A percentile compares a stretch with the other conserved stretches of the same genome.
phyloP scores from a whole-genome alignment of 2,113 vertebrate species.

The Siniperca chuatsi region DNA sequence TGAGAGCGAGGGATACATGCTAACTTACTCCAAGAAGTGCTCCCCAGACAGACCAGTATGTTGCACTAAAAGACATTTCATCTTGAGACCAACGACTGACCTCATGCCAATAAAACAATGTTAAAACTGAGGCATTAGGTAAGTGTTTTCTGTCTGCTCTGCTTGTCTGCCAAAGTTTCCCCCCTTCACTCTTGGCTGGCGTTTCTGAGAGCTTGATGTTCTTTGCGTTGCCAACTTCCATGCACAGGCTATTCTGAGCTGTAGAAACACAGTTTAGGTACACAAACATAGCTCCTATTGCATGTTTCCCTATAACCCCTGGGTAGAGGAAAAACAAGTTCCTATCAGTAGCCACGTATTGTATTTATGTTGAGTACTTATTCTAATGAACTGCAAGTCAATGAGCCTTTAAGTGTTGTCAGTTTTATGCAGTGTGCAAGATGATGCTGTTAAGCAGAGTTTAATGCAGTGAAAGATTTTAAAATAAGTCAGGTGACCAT shows the following conservation, averaged over 20 bases:
- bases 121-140: constrained; percentile 61
- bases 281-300: constrained; percentile 48
- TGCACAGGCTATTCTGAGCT: constrained; percentile 33
- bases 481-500: constrained; percentile 11
- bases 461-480: constrained; percentile 18
- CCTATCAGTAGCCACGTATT: constrained; percentile 38
- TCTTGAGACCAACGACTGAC: constrained; percentile 56
- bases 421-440: constrained; percentile 28
- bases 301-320: constrained; percentile 19
- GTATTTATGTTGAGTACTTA: constrained; percentile 55
- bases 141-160: constrained; percentile 70
- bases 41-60: constrained; percentile 32
- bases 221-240: constrained; percentile 49
- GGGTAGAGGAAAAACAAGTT: not conserved
- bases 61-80: constrained; percentile 54
- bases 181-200: constrained; percentile 54
- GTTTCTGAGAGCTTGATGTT: constrained; percentile 52
- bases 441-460: constrained; percentile 26
- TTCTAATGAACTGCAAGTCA: constrained; percentile 61
- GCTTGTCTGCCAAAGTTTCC: constrained; percentile 57
- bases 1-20: not conserved
- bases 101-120: constrained; percentile 64
- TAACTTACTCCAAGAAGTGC: constrained; percentile 13
- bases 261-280: constrained; percentile 51
- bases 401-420: constrained; percentile 68